Evolutionary conservation across 2,888 invertebrate species (phyloP).

Genomic region (Andricus quercusramuli): DNA sequence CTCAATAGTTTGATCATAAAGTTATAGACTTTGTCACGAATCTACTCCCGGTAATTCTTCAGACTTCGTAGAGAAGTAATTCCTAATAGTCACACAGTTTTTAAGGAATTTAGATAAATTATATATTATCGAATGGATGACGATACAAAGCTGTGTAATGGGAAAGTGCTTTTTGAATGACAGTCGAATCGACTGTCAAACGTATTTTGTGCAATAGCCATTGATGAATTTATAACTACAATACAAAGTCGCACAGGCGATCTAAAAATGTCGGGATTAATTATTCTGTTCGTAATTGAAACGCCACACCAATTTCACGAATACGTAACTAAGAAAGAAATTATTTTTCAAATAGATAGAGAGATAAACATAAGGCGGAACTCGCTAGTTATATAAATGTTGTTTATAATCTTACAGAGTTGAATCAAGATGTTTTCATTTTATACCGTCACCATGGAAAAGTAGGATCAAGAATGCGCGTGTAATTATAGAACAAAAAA

Average conservation of each 20-base stretch:
- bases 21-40: background rate
- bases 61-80: slow-evolving; percentile 29
- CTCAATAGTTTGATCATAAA: background rate
- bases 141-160: slow-evolving; percentile 22
- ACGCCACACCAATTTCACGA: slow-evolving; percentile 36
- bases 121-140: slow-evolving; percentile 31
- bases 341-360: slow-evolving; percentile 39
- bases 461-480: slow-evolving; percentile 39
- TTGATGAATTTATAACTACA: slow-evolving; percentile 9
- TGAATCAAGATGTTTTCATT: slow-evolving; percentile 37
- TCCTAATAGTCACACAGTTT: slow-evolving; percentile 40
- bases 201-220: slow-evolving; percentile 40
- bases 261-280: slow-evolving; percentile 17
- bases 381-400: slow-evolving; percentile 41
- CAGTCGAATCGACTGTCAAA: background rate
- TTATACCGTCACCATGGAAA: slow-evolving; percentile 26
- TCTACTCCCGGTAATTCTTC: slow-evolving; percentile 25
- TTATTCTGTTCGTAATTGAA: slow-evolving; percentile 28
- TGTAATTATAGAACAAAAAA: slow-evolving; percentile 18
- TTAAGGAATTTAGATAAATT: slow-evolving; percentile 37
- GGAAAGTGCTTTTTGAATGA: slow-evolving; percentile 24
- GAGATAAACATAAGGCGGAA: slow-evolving; percentile 33
- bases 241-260: slow-evolving; percentile 9
- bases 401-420: slow-evolving; percentile 40
- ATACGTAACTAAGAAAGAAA: slow-evolving; percentile 41